Conservation (phyloP, 2,888 invertebrate species). For the Trichopria drosophilae region DNA sequence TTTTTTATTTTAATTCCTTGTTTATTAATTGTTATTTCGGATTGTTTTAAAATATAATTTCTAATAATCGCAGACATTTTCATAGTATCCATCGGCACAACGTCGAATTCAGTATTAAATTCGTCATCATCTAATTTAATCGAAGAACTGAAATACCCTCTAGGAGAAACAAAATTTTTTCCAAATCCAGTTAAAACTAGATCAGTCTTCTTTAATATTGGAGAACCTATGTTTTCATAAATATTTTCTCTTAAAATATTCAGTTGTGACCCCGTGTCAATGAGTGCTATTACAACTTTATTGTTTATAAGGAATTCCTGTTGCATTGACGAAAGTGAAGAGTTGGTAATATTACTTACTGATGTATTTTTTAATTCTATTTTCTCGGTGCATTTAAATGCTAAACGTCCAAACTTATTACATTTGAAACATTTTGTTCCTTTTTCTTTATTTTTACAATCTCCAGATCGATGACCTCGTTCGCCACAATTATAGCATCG, state of each 20-base stretch:
- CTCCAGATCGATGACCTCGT: conserved; percentile 10
- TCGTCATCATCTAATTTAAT: conserved; percentile 8
- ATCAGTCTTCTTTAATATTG: conserved; percentile 12
- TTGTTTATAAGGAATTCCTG: too few relatives aligned
- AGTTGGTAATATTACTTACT: background rate
- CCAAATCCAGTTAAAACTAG: conserved; percentile 22
- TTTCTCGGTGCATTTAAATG: background rate
- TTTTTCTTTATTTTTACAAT: conserved; percentile 17
- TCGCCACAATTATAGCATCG: conserved; percentile 26
- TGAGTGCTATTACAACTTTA: too few relatives aligned
- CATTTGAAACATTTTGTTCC: conserved; percentile 21
- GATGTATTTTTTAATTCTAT: background rate
- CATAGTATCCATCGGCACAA: conserved; percentile 17
- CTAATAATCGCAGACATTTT: conserved; percentile 16
- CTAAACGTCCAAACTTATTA: conserved; percentile 2
- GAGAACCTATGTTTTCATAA: conserved; percentile 10
- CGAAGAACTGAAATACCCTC: conserved; percentile 12
- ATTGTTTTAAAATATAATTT: conserved; percentile 18
- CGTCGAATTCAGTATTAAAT: conserved; percentile 13
- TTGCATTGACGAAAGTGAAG: conserved; percentile 2
- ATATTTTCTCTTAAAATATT: conserved; percentile 21
- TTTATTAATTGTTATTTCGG: conserved; percentile 19
- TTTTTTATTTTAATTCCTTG: conserved; percentile 10
- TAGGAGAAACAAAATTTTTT: conserved; percentile 14
- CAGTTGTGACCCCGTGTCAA: conserved; percentile 24